These are phyloP conservation scores for Nemoura dubitans DNA, from an alignment of 2,888 invertebrate species.

Conservation along the genomic window DNA sequence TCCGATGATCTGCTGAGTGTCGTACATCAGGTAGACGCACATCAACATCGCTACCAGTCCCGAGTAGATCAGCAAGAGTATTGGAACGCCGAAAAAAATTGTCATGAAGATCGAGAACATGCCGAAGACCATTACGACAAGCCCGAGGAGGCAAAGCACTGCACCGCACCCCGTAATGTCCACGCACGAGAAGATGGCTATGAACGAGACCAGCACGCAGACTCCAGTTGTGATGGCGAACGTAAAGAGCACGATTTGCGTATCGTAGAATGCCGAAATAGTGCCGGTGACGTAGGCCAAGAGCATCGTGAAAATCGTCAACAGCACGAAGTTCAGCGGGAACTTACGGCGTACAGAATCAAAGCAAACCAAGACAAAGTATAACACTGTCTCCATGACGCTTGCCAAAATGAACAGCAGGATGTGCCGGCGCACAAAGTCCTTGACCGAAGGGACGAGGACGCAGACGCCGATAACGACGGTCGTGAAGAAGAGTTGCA, in stretches of 20 bases:
- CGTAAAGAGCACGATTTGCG: constrained; percentile 63
- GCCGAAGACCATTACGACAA: constrained; percentile 64
- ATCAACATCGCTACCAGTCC: constrained; percentile 65
- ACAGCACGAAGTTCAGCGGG: constrained; percentile 63
- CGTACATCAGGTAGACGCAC: constrained; percentile 69
- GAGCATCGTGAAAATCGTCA: constrained; percentile 59
- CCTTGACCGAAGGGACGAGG: constrained; percentile 54
- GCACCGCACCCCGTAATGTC: constrained; percentile 66
- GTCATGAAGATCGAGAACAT: constrained; percentile 60
- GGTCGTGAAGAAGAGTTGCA: constrained; percentile 65
- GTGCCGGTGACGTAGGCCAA: constrained; percentile 63
- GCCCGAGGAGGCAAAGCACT: constrained; percentile 61
- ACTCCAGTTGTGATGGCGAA: constrained; percentile 64
- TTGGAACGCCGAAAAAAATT: too few species aligned
- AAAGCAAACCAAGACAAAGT: constrained; percentile 63
- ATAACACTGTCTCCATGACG: constrained; percentile 57
- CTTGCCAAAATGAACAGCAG: constrained; percentile 56
- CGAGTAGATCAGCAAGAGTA: constrained; percentile 60
- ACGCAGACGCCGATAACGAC: constrained; percentile 61
- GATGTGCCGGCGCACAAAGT: constrained; percentile 55
- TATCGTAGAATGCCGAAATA: constrained; percentile 61
- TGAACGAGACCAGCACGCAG: constrained; percentile 63
- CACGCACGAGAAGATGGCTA: constrained; percentile 62
- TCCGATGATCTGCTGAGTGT: constrained; percentile 73
- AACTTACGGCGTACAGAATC: constrained; percentile 60